Evolutionary conservation across 1,140 invertebrate species (phyloP), one percentile per base, ranked within the genome.

Genomic region (Pristionchus pacificus): DNA sequence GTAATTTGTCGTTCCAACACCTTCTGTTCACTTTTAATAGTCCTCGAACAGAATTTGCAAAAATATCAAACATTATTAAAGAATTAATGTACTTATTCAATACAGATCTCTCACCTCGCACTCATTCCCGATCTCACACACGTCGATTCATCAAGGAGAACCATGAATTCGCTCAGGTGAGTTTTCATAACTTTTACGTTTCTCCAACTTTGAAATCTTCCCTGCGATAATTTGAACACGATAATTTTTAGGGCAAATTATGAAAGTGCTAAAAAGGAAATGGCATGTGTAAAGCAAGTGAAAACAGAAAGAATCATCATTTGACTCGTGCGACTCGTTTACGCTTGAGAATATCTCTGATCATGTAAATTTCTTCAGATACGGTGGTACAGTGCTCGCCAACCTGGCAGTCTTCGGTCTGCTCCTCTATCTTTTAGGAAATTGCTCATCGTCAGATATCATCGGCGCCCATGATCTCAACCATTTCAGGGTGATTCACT

Each of bases 61-160:
- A n/a, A n/a, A n/a, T n/a, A n/a, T n/a, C n/a, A n/a, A n/a, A n/a
- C n/a, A n/a, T n/a, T n/a, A n/a, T n/a, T n/a, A n/a, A n/a, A n/a
- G n/a, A n/a, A n/a, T n/a, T n/a, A n/a, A n/a, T n/a, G n/a, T n/a
- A 2, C 38, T 1, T 31, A 38, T 65, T 29, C 27, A 15, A 61
- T 79, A 25, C 31, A 97, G 88, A 95, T 97, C 78, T 93, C 93
- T 28, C 94, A 97, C 86, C 87, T 97, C 59, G 91, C 93, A 2
- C 89, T 95, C 83, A 93, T 95, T 82, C 91, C 92, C 15, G 80
- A 81, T 59, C 66, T 81, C 31, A 77, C 81, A 6, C 55, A 38
- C 25, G 60, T 68, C 13, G 66, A 80, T 24, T 60, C 65, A 19
- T 71, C 60, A 19, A 64, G 80, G 70, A 71, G 61, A 2, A 75